Percentiles rank a stretch among this genome's conserved stretches.
These are phyloP conservation scores for Lepilemur septentrionalis DNA, from an alignment of 2,797 vertebrate genomes.

Conservation along the genomic window DNA sequence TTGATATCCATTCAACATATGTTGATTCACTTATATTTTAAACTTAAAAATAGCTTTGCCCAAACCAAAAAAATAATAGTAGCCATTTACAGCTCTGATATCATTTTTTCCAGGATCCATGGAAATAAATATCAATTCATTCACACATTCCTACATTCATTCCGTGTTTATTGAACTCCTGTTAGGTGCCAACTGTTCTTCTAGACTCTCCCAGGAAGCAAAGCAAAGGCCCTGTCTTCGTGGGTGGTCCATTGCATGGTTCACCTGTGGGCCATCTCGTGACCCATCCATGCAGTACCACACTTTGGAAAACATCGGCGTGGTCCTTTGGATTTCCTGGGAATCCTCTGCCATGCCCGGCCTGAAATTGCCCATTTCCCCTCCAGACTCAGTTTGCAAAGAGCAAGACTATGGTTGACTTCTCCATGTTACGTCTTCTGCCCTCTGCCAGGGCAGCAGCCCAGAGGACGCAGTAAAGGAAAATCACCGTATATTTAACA, in stretches of 20 bases:
- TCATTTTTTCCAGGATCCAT: not conserved
- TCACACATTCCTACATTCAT: too few species aligned
- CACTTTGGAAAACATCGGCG: not conserved
- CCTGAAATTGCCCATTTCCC: constrained; percentile 70
- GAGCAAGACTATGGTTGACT: constrained; percentile 68
- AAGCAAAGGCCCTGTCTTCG: not conserved
- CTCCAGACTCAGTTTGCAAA: constrained; percentile 36
- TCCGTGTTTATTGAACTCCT: not conserved
- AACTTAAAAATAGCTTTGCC: not conserved
- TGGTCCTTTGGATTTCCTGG: constrained; percentile 73
- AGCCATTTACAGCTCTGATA: not conserved
- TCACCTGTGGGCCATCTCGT: accelerated
- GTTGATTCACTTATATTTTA: not conserved
- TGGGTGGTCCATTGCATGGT: accelerated
- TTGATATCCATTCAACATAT: not conserved
- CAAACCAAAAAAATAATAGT: not conserved
- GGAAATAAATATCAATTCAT: not conserved
- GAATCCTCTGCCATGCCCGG: constrained; percentile 69
- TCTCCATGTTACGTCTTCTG: constrained; percentile 67
- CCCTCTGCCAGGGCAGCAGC: constrained; percentile 68
- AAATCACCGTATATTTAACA: constrained; percentile 54
- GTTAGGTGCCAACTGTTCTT: not conserved
- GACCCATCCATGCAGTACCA: accelerated
- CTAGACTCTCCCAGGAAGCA: not conserved
- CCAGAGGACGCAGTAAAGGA: constrained; percentile 76